These are phyloP conservation scores for Phengaris alcon DNA, from an alignment of 2,888 invertebrate genomes.

Conservation along the genomic window DNA sequence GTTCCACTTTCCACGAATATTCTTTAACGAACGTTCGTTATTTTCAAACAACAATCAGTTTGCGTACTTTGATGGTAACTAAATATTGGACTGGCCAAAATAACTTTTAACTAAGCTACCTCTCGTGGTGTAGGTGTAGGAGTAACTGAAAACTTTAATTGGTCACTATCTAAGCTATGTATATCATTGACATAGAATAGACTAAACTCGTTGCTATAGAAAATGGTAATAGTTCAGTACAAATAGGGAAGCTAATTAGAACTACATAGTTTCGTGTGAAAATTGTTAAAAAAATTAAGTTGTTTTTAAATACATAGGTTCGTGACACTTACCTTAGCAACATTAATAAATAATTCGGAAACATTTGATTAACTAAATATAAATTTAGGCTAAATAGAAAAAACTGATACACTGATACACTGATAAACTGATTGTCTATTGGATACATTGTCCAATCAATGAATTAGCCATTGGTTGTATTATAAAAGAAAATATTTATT, in stretches of 20 bases:
- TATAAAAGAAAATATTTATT: neutral
- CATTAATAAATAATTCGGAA: neutral
- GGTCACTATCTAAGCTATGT: neutral
- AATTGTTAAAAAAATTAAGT: neutral
- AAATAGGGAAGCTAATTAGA: no score
- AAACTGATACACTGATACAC: no score
- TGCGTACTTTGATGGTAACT: neutral
- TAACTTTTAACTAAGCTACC: neutral
- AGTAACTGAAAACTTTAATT: neutral
- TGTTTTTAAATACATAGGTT: neutral
- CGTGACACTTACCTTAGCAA: neutral
- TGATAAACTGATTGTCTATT: no score
- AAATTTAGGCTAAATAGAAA: conserved; percentile 1
- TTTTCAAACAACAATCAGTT: neutral
- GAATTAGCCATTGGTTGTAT: neutral
- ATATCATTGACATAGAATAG: neutral
- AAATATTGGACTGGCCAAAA: neutral
- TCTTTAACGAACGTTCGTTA: neutral
- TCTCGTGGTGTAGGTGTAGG: neutral
- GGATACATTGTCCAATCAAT: neutral
- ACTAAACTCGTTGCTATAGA: no score
- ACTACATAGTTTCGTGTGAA: no score
- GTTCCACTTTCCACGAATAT: neutral
- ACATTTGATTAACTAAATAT: neutral
- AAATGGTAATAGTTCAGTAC: no score